Percentiles rank a stretch among this genome's conserved stretches.
Conservation (phyloP, 1,140 invertebrate genomes). For the Bemisia tabaci region DNA sequence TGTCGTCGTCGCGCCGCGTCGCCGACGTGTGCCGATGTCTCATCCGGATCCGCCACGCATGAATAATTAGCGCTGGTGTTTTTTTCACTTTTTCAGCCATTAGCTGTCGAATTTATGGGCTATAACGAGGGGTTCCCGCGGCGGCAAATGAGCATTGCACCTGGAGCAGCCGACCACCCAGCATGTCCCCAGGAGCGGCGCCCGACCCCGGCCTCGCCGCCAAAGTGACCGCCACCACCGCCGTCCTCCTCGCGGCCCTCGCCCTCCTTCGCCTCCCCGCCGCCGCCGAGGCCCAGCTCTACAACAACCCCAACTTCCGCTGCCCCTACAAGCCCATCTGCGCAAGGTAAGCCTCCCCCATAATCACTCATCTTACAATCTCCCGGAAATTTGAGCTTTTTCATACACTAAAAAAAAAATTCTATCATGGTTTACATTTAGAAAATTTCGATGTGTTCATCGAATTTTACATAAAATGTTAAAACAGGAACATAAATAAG, state of each 20-base stretch:
- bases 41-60: too few relatives aligned
- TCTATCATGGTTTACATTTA: too few relatives aligned
- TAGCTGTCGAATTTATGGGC: not conserved
- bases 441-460: too few relatives aligned
- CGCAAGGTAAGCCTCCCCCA: not conserved
- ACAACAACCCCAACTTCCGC: not conserved
- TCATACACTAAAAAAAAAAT: too few relatives aligned
- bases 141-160: not conserved
- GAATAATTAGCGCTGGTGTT: too few relatives aligned
- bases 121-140: not conserved
- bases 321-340: not conserved
- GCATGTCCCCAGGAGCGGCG: not conserved
- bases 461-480: too few relatives aligned
- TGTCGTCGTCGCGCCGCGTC: too few relatives aligned
- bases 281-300: too few relatives aligned
- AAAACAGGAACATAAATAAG: too few relatives aligned
- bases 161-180: not conserved
- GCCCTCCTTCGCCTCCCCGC: not conserved
- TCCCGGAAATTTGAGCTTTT: too few relatives aligned
- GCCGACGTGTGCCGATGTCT: too few relatives aligned
- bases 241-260: not conserved
- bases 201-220: not conserved
- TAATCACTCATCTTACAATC: too few relatives aligned
- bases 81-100: not conserved
- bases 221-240: not conserved